phyloP scores from a whole-genome alignment of 1,140 invertebrate species.

The Bombus turneri region DNA sequence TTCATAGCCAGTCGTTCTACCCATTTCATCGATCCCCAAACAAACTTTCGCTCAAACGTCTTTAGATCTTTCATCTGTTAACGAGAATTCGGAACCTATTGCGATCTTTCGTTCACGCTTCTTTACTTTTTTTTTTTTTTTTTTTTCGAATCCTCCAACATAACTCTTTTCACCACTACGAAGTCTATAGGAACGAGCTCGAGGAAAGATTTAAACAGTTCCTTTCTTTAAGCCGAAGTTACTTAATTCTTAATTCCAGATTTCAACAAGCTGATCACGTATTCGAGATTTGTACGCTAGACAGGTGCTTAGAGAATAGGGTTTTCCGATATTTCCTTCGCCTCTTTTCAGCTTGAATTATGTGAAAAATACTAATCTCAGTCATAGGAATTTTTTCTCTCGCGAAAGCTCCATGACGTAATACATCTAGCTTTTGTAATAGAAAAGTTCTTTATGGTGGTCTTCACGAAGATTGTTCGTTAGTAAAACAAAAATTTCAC shows the following conservation, averaged over 20 bases:
- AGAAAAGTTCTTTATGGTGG: too few species aligned
- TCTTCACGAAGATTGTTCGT: background rate
- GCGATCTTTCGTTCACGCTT: background rate
- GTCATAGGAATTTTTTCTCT: background rate
- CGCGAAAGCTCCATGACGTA: too few species aligned
- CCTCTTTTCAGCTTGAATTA: background rate
- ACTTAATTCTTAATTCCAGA: slow-evolving; percentile 14
- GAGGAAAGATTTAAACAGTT: slow-evolving; percentile 7
- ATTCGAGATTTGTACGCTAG: background rate
- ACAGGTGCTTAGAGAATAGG: background rate
- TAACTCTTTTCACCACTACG: background rate
- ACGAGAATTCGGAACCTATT: background rate
- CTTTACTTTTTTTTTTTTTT: background rate
- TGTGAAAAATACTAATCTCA: background rate
- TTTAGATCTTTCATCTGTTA: background rate
- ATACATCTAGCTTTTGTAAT: too few species aligned
- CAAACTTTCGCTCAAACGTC: background rate
- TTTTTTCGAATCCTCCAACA: background rate
- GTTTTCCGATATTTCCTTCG: background rate
- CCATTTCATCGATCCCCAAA: background rate
- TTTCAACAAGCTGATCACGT: background rate
- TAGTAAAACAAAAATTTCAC: background rate
- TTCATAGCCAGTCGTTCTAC: background rate
- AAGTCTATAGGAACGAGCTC: background rate
- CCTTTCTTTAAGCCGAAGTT: background rate